A percentile compares a stretch with the other conserved stretches of the same genome.
These are phyloP conservation scores for Gymnodraco acuticeps DNA, from an alignment of 2,797 vertebrate species.

Conservation along the genomic window DNA sequence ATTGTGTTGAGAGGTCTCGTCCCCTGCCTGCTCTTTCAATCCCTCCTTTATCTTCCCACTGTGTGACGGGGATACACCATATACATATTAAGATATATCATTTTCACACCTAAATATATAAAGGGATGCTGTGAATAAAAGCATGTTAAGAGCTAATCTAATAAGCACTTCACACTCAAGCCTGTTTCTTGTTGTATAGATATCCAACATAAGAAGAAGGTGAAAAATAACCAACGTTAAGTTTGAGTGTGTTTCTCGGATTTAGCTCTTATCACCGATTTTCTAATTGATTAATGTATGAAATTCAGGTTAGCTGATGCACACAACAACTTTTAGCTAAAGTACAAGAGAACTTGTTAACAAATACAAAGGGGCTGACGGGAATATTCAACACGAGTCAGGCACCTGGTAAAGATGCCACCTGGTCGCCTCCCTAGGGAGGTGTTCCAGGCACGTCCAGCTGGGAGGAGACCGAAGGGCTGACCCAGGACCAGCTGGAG, in stretches of 20 bases:
- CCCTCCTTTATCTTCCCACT: conserved; percentile 24
- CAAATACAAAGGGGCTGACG: too few relatives aligned
- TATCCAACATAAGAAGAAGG: neutral
- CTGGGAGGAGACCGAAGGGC: too few relatives aligned
- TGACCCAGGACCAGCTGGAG: too few relatives aligned
- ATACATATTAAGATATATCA: conserved; percentile 18
- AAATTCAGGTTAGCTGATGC: neutral
- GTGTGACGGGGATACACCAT: neutral
- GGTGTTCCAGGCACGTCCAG: too few relatives aligned
- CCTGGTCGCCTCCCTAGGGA: too few relatives aligned
- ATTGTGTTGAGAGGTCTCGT: conserved; percentile 31
- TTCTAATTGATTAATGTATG: neutral
- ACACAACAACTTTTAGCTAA: neutral
- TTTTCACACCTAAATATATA: conserved; percentile 16
- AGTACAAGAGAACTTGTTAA: too few relatives aligned
- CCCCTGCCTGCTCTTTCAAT: conserved; percentile 25
- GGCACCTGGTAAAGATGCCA: too few relatives aligned
- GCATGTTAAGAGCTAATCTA: conserved; percentile 25
- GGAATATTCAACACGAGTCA: too few relatives aligned
- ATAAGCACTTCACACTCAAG: conserved; percentile 4
- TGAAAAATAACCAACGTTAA: neutral
- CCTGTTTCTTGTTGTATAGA: neutral
- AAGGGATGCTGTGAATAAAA: conserved; percentile 7
- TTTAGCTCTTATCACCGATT: neutral
- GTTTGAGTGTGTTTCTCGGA: neutral